A percentile compares a stretch with the other conserved stretches of the same genome.
Evolutionary conservation across 1,140 invertebrate species (phyloP).

Genomic region (Apocrypta bakeri): DNA sequence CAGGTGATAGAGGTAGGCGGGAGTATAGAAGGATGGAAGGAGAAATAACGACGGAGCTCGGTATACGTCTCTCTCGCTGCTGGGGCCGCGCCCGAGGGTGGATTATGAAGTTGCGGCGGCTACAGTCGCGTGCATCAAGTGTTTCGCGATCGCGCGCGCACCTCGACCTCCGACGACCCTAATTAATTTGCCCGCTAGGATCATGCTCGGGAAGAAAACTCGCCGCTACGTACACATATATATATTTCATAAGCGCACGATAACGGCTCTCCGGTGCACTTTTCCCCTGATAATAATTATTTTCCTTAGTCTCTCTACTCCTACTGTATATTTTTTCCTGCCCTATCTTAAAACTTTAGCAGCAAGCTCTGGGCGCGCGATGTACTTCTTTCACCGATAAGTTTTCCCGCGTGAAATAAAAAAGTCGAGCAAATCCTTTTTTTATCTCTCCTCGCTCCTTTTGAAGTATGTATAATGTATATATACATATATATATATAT

Average conservation of each 20-base stretch:
- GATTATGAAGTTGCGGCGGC: conserved; percentile 44
- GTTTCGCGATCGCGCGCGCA: conserved; percentile 35
- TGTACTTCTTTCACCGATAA: not conserved
- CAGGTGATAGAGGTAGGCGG: not conserved
- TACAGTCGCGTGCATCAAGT: conserved; percentile 45
- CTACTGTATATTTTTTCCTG: not conserved
- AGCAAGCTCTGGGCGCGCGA: too few species aligned
- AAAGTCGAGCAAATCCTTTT: not conserved
- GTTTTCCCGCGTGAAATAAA: not conserved
- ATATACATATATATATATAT: too few species aligned
- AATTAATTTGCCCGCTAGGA: conserved; percentile 44
- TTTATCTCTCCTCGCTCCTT: not conserved
- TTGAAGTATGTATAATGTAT: too few species aligned
- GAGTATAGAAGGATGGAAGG: not conserved
- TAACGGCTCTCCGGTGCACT: not conserved
- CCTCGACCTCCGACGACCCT: conserved; percentile 39
- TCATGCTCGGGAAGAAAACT: conserved; percentile 5
- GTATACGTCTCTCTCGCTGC: not conserved
- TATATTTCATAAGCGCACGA: not conserved
- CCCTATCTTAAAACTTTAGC: not conserved
- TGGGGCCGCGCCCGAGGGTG: conserved; percentile 22
- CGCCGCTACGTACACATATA: not conserved
- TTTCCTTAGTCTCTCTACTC: not conserved
- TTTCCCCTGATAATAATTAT: conserved; percentile 11
- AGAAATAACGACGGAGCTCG: conserved; percentile 19